These are phyloP conservation scores for Pseudomyrmex cubaensis DNA, from an alignment of 1,140 invertebrate species.

Conservation along the genomic window DNA sequence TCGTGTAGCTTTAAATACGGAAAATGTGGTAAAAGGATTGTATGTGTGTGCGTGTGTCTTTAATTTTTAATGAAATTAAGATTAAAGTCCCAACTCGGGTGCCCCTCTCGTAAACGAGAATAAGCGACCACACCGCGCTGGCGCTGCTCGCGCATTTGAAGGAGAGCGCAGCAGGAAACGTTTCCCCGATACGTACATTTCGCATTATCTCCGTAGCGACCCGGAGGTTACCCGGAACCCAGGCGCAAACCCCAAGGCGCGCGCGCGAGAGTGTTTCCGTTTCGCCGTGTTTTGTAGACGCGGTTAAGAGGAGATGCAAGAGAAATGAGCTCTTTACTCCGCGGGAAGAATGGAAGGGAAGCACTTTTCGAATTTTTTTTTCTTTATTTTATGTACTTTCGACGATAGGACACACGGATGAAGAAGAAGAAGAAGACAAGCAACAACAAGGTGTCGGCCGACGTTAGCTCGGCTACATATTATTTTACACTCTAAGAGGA, in stretches of 20 bases:
- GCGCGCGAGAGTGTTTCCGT: constrained; percentile 19
- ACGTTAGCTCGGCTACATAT: constrained; percentile 49
- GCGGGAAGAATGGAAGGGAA: constrained; percentile 20
- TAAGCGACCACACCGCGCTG: constrained; percentile 7
- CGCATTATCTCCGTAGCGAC: constrained; percentile 48
- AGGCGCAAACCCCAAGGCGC: constrained; percentile 8
- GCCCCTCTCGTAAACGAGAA: not conserved
- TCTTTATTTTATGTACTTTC: constrained; percentile 19
- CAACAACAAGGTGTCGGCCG: constrained; percentile 12
- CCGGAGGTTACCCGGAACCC: constrained; percentile 41
- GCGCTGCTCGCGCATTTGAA: constrained; percentile 24
- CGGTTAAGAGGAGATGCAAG: constrained; percentile 38
- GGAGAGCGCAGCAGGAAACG: constrained; percentile 26
- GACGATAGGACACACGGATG: constrained; percentile 43
- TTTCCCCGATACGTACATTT: constrained; percentile 54
- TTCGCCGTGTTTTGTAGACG: constrained; percentile 24
- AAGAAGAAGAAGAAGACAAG: not conserved
- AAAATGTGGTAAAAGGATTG: not conserved
- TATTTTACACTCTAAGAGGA: constrained; percentile 58
- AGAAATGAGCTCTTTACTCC: constrained; percentile 25
- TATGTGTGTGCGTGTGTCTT: too few species aligned
- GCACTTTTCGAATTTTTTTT: not conserved
- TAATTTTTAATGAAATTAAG: constrained; percentile 45
- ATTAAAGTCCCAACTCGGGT: not conserved
- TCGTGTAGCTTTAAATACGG: not conserved